phyloP scores from a whole-genome alignment of 2,113 vertebrate species.

The Pterophyllum scalare region DNA sequence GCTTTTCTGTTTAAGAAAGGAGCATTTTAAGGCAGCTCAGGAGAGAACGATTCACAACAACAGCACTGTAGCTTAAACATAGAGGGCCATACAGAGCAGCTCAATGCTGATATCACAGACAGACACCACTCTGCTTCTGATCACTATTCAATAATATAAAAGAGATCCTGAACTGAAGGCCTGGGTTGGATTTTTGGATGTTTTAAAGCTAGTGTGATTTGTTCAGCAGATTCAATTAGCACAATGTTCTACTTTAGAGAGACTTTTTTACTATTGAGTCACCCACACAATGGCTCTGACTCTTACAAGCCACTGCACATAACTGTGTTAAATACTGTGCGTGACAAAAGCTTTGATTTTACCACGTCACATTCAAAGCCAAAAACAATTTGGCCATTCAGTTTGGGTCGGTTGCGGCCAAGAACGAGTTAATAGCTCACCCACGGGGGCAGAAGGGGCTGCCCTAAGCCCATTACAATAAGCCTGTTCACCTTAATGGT shows the following conservation, averaged over 20 bases:
- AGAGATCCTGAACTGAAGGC: constrained; percentile 38
- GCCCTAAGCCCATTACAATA: constrained; percentile 72
- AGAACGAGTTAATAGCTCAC: constrained; percentile 57
- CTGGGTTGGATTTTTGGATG: constrained; percentile 30
- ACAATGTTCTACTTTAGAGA: constrained; percentile 24
- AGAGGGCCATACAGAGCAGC: constrained; percentile 8
- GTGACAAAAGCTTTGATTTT: constrained; percentile 45
- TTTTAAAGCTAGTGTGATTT: constrained; percentile 39
- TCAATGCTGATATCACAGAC: constrained; percentile 33
- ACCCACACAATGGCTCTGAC: not conserved
- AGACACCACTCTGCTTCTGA: constrained; percentile 31
- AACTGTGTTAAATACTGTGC: not conserved
- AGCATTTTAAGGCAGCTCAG: constrained; percentile 37
- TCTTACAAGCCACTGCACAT: not conserved
- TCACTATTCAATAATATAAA: constrained; percentile 13
- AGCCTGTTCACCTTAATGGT: constrained; percentile 69
- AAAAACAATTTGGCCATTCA: constrained; percentile 50
- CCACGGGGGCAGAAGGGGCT: constrained; percentile 57
- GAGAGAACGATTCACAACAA: constrained; percentile 37
- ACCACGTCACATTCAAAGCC: constrained; percentile 30
- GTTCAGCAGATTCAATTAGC: constrained; percentile 36
- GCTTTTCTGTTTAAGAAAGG: constrained; percentile 50
- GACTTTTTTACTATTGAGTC: constrained; percentile 34
- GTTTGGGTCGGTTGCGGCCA: constrained; percentile 32
- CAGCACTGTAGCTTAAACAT: constrained; percentile 11